These are phyloP conservation scores for Phylloscopus trochilus DNA, from an alignment of 2,113 vertebrate genomes.

Conservation along the genomic window DNA sequence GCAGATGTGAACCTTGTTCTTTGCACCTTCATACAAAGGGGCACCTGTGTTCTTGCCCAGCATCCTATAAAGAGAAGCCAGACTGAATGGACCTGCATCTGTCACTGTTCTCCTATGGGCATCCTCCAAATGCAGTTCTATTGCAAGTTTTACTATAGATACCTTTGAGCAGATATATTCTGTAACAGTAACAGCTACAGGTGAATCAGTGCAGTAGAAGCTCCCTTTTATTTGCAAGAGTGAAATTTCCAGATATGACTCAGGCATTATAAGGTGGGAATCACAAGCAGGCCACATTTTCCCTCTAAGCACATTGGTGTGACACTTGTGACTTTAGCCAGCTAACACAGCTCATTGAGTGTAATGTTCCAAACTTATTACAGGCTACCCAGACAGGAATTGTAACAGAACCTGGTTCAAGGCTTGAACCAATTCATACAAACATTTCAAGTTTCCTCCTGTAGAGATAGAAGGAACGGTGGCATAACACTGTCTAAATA, in stretches of 20 bases:
- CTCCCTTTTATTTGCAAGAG: not conserved
- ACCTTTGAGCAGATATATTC: not conserved
- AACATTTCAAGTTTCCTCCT: not conserved
- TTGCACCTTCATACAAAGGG: not conserved
- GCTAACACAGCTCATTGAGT: not conserved
- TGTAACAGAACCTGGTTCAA: not conserved
- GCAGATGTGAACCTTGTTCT: not conserved
- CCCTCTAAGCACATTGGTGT: not conserved
- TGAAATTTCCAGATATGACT: not conserved
- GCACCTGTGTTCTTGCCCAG: not conserved
- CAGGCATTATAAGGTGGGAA: not conserved
- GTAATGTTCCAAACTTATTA: not conserved
- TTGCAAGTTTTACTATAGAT: not conserved
- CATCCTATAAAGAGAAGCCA: not conserved
- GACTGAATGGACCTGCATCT: not conserved
- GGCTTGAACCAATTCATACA: not conserved
- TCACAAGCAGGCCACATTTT: not conserved
- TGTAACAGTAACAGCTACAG: not conserved
- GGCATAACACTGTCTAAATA: not conserved
- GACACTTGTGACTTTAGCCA: not conserved
- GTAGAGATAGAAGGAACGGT: not conserved
- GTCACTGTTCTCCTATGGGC: not conserved
- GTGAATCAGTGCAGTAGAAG: not conserved
- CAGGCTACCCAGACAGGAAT: not conserved
- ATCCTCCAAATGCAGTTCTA: not conserved